phyloP scores from a whole-genome alignment of 2,113 vertebrate genomes.

The Oreochromis niloticus region DNA sequence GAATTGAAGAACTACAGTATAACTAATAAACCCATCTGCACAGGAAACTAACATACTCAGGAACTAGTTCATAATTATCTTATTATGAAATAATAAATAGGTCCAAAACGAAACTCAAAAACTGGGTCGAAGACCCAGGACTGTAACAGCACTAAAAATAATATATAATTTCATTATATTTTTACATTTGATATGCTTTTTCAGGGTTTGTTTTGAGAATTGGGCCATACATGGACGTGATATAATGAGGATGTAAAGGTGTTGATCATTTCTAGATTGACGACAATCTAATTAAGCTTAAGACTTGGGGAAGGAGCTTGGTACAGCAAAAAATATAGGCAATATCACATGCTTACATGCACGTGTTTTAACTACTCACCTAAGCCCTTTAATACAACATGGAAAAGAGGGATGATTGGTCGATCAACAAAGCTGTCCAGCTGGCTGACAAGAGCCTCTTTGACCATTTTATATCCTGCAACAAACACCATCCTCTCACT shows the following conservation, averaged over 20 bases:
- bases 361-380: slow-evolving; percentile 55
- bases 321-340: not conserved
- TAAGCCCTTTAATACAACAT: slow-evolving; percentile 44
- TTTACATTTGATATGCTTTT: not conserved
- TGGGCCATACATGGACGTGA: not conserved
- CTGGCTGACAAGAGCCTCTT: slow-evolving; percentile 76
- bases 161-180: not conserved
- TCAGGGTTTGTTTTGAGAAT: not conserved
- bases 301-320: not conserved
- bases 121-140: not conserved
- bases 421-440: slow-evolving; percentile 71
- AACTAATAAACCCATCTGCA: not conserved
- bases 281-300: not conserved
- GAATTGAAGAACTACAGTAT: not conserved
- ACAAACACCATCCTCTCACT: slow-evolving; percentile 38
- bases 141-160: not conserved
- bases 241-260: not conserved
- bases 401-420: slow-evolving; percentile 47
- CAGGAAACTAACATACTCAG: not conserved
- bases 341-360: accelerated
- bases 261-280: not conserved
- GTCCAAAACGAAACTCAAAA: not conserved
- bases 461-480: slow-evolving; percentile 72
- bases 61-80: not conserved
- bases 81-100: not conserved